A percentile compares a stretch with the other conserved stretches of the same genome.
Evolutionary conservation across 2,888 invertebrate species (phyloP).

Genomic region (Patella depressa): DNA sequence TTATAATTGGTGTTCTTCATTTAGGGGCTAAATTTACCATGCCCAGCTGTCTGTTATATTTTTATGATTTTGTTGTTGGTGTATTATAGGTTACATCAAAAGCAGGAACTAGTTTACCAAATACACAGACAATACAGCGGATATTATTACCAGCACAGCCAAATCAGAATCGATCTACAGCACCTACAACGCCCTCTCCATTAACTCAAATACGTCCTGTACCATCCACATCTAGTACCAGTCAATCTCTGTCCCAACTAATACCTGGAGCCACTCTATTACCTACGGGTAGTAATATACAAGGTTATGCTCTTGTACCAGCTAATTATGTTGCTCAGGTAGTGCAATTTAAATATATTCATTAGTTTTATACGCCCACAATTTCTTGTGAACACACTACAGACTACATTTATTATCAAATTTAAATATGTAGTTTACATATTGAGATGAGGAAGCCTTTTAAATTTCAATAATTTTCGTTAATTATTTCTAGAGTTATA

Average conservation of each 20-base stretch:
- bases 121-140: constrained; percentile 50
- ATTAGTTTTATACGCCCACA: too few species aligned
- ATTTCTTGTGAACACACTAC: background rate
- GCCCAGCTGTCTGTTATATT: too few species aligned
- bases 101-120: background rate
- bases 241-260: constrained; percentile 42
- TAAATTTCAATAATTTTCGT: too few species aligned
- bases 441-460: too few species aligned
- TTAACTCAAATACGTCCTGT: constrained; percentile 61
- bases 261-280: constrained; percentile 67
- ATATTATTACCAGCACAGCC: constrained; percentile 64
- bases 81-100: constrained; percentile 22
- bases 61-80: constrained; percentile 2
- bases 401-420: too few species aligned
- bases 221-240: constrained; percentile 62
- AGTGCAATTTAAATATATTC: background rate
- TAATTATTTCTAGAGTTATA: too few species aligned
- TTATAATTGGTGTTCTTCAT: too few species aligned
- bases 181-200: constrained; percentile 41
- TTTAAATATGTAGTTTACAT: background rate
- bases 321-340: constrained; percentile 75
- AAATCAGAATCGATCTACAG: constrained; percentile 38
- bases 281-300: constrained; percentile 64
- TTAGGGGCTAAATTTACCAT: too few species aligned
- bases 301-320: constrained; percentile 75